Evolutionary conservation across 2,888 invertebrate genomes (phyloP).

Genomic region (Phengaris alcon): DNA sequence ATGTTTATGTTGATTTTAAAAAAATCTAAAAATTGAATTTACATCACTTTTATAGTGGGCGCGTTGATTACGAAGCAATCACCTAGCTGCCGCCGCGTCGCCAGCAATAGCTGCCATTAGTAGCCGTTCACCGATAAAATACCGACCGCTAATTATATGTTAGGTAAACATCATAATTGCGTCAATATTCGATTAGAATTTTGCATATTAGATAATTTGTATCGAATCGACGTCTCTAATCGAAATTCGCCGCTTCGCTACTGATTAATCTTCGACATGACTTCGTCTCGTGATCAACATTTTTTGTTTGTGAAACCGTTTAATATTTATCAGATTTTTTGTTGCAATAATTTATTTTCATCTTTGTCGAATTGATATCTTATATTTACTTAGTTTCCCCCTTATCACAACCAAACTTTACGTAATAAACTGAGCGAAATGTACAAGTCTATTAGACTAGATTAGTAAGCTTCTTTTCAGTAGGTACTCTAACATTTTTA

Average conservation of each 20-base stretch:
- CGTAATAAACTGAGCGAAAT: too few species aligned
- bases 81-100: slow-evolving; percentile 1
- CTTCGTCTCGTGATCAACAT: neutral
- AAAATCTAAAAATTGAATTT: slow-evolving; percentile 4
- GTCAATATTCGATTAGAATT: slow-evolving; percentile 22
- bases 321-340: neutral
- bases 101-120: slow-evolving; percentile 18
- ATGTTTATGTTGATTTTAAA: neutral
- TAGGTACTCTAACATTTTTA: too few species aligned
- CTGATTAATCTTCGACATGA: slow-evolving; percentile 3
- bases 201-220: slow-evolving; percentile 16
- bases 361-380: too few species aligned
- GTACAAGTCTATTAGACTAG: too few species aligned
- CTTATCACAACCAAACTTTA: too few species aligned
- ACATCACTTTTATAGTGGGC: slow-evolving; percentile 6
- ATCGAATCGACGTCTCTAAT: slow-evolving; percentile 5
- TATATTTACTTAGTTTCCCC: neutral
- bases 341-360: neutral
- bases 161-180: slow-evolving; percentile 27
- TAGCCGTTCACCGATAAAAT: slow-evolving; percentile 15
- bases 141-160: slow-evolving; percentile 17
- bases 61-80: slow-evolving; percentile 20
- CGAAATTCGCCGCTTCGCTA: slow-evolving; percentile 18
- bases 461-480: too few species aligned
- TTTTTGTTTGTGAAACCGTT: neutral